Percentiles rank a stretch among this genome's conserved stretches.
These are phyloP conservation scores for Pangasianodon gigas DNA, from an alignment of 2,113 vertebrate species.

Conservation along the genomic window DNA sequence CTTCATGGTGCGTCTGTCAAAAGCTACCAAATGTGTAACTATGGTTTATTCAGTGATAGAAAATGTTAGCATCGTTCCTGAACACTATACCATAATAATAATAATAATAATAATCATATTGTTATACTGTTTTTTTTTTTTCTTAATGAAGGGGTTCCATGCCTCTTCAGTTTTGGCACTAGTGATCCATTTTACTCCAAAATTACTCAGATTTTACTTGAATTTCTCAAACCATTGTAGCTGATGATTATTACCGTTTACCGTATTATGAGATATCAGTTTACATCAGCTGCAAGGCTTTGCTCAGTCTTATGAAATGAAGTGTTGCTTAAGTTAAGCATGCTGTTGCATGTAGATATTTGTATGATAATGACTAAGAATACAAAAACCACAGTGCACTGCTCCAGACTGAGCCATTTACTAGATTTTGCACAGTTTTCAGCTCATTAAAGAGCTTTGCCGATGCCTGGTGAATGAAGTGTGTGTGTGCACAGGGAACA, in stretches of 20 bases:
- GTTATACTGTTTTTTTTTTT: not conserved
- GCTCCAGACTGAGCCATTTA: not conserved
- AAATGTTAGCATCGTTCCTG: not conserved
- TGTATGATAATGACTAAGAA: conserved; percentile 5
- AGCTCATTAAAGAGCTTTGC: not conserved
- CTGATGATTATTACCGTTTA: not conserved
- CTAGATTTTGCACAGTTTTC: not conserved
- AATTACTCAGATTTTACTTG: not conserved
- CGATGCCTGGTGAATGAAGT: not conserved
- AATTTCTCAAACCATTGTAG: not conserved
- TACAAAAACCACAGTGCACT: not conserved
- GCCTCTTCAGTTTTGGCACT: not conserved
- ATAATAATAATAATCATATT: not conserved
- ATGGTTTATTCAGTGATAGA: not conserved
- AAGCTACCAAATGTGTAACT: not conserved
- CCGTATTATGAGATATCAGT: not conserved
- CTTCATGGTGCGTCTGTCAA: not conserved
- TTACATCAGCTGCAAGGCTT: not conserved
- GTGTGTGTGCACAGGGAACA: not conserved
- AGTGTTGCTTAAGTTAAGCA: conserved; percentile 28
- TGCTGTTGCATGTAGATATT: conserved; percentile 25
- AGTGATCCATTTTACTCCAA: not conserved
- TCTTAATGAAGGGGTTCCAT: not conserved
- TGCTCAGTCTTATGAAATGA: conserved; percentile 33
- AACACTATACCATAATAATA: not conserved